Conservation (phyloP, 2,888 invertebrate genomes). For the Meliscaeva auricollis region DNA sequence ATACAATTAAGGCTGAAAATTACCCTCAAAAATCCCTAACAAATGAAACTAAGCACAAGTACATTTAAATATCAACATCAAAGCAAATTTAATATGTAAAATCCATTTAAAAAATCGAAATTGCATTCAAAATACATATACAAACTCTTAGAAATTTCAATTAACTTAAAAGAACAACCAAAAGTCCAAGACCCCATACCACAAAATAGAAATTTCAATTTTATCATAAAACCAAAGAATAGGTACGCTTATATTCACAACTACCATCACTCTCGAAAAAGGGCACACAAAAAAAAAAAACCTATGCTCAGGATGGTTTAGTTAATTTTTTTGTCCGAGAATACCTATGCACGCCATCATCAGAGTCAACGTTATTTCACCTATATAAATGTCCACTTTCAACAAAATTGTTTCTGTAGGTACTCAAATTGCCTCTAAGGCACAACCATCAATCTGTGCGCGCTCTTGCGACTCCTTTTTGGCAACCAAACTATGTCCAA, state of each 20-base stretch:
- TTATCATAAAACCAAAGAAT: slow-evolving; percentile 1
- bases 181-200: background rate
- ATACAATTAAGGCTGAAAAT: too few relatives aligned
- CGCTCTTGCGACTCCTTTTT: slow-evolving; percentile 12
- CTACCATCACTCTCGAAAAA: background rate
- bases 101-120: slow-evolving; percentile 1
- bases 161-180: slow-evolving; percentile 12
- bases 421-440: slow-evolving; percentile 22
- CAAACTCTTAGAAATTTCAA: slow-evolving; percentile 4
- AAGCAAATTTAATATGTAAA: background rate
- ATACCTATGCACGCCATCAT: slow-evolving; percentile 7
- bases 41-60: too few relatives aligned
- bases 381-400: slow-evolving; percentile 31
- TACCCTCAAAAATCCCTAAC: too few relatives aligned
- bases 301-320: background rate
- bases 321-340: background rate
- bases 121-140: background rate
- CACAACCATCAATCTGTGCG: slow-evolving; percentile 21
- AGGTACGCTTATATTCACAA: background rate
- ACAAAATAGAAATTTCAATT: slow-evolving; percentile 8
- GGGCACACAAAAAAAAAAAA: background rate
- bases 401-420: slow-evolving; percentile 16
- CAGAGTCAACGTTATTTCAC: slow-evolving; percentile 11
- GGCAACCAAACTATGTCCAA: slow-evolving; percentile 34
- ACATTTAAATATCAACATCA: too few relatives aligned